Conservation (phyloP, 2,113 vertebrate genomes). For the Thinocorus orbignyianus region DNA sequence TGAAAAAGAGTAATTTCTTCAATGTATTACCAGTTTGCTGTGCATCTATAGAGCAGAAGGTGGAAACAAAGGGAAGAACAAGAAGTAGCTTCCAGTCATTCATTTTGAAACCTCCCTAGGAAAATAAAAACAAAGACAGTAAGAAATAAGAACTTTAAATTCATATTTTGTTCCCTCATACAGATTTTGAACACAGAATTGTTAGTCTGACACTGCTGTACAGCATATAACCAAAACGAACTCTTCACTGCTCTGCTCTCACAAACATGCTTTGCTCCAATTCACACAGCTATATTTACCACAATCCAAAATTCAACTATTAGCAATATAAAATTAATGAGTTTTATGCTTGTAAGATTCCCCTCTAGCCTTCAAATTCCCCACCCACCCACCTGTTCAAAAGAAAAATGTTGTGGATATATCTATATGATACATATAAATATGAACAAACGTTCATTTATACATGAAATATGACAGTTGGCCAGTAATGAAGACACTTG, state of each 20-base stretch:
- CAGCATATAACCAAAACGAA: neutral
- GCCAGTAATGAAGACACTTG: neutral
- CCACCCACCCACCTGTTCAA: neutral
- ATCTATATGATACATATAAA: neutral
- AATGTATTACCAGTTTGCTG: conserved; percentile 69
- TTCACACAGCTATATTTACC: neutral
- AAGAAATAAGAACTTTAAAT: neutral
- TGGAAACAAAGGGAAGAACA: conserved; percentile 15
- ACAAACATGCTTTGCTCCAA: neutral
- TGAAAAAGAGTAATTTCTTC: neutral
- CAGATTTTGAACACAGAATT: neutral
- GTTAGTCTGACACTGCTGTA: neutral
- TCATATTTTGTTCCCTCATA: neutral
- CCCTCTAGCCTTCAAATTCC: neutral
- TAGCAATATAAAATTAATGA: neutral
- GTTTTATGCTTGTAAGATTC: neutral
- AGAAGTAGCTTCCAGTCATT: conserved; percentile 27
- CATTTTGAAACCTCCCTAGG: conserved; percentile 60
- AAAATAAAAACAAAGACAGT: neutral
- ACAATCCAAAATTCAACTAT: neutral
- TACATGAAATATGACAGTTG: neutral
- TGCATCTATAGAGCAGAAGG: conserved; percentile 15
- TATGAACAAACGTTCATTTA: neutral
- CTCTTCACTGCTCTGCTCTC: neutral
- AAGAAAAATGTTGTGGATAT: neutral